Conservation (phyloP, 2,888 invertebrate genomes). For the Laothoe populi region DNA sequence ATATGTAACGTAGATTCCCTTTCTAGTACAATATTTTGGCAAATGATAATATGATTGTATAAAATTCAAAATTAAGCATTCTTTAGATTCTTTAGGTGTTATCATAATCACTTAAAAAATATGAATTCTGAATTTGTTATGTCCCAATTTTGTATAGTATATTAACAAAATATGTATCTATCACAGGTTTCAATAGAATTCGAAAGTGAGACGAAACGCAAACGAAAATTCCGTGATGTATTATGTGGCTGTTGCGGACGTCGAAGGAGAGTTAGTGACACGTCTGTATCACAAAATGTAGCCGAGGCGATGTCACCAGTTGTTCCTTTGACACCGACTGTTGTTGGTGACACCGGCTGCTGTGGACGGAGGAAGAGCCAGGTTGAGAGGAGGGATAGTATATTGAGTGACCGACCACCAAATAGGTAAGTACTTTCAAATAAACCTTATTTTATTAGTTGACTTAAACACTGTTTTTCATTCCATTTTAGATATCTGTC, state of each 20-base stretch:
- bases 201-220: constrained; percentile 74
- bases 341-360: constrained; percentile 64
- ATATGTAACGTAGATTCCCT: too few relatives aligned
- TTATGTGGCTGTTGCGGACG: constrained; percentile 68
- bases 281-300: constrained; percentile 42
- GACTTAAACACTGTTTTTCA: too few relatives aligned
- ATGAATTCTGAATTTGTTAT: too few relatives aligned
- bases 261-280: constrained; percentile 53
- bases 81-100: too few relatives aligned
- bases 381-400: constrained; percentile 82
- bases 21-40: too few relatives aligned
- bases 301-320: constrained; percentile 42
- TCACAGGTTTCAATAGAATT: constrained; percentile 69
- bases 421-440: constrained; percentile 53
- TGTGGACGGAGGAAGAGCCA: constrained; percentile 73
- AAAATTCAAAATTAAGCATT: too few relatives aligned
- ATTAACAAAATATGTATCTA: neutral
- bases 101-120: too few relatives aligned
- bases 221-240: constrained; percentile 77
- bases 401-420: constrained; percentile 77
- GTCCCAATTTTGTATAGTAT: neutral
- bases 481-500: too few relatives aligned
- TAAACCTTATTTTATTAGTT: too few relatives aligned
- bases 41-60: too few relatives aligned
- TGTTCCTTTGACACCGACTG: constrained; percentile 50